A percentile compares a stretch with the other conserved stretches of the same genome.
Conservation (phyloP, 1,140 invertebrate species). For the Ceratoteleas bidentatus region DNA sequence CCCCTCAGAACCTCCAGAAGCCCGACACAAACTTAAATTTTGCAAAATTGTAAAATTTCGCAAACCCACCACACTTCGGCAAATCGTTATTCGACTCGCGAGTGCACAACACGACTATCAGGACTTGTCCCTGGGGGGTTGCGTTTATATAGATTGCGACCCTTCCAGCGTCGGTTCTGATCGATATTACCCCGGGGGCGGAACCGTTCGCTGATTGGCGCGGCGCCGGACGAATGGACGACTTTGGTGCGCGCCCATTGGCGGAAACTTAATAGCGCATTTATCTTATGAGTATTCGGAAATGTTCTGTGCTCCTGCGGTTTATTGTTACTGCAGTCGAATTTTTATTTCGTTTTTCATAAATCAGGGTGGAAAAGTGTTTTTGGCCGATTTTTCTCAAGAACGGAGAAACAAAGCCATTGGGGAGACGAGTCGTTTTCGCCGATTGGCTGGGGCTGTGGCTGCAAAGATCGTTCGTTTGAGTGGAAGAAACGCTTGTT, state of each 20-base stretch:
- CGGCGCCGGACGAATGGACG: slow-evolving; percentile 45
- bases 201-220: slow-evolving; percentile 69
- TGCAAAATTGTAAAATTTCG: neutral
- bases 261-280: slow-evolving; percentile 70
- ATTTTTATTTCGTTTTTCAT: slow-evolving; percentile 72
- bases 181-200: slow-evolving; percentile 79
- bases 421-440: too few species aligned
- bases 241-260: slow-evolving; percentile 66
- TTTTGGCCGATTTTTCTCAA: slow-evolving; percentile 19
- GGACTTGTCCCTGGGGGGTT: slow-evolving; percentile 69
- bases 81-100: neutral
- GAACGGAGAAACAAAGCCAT: slow-evolving; percentile 10
- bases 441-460: too few species aligned
- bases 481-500: too few species aligned
- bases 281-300: slow-evolving; percentile 44
- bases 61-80: neutral
- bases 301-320: slow-evolving; percentile 63
- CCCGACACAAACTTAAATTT: too few species aligned
- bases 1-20: too few species aligned
- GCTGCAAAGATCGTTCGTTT: too few species aligned
- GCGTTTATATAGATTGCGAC: slow-evolving; percentile 73
- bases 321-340: slow-evolving; percentile 74
- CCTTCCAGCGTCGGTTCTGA: slow-evolving; percentile 57
- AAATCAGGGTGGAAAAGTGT: slow-evolving; percentile 28
- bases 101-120: slow-evolving; percentile 62